Evolutionary conservation across 1,140 invertebrate genomes (phyloP).

Genomic region (Palaemon carinicauda): DNA sequence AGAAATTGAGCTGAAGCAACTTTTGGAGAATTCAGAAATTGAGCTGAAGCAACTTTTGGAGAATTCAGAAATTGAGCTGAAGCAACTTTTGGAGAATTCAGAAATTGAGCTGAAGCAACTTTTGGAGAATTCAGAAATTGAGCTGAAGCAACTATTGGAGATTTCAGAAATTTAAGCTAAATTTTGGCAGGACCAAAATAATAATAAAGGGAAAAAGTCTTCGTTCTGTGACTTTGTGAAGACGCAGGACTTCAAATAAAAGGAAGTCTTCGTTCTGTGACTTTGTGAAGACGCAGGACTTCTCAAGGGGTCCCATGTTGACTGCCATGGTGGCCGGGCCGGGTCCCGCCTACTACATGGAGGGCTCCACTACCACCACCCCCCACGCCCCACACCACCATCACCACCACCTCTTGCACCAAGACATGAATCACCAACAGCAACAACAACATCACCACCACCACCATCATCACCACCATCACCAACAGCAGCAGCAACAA

Average conservation of each 20-base stretch:
- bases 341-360: slow-evolving; percentile 40
- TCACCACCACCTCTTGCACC: not conserved
- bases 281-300: not conserved
- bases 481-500: slow-evolving; percentile 15
- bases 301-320: slow-evolving; percentile 34
- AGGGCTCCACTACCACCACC: slow-evolving; percentile 29
- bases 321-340: slow-evolving; percentile 44
- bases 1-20: no score
- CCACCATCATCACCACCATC: not conserved
- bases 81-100: no score
- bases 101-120: no score
- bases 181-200: no score
- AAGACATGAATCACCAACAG: no score
- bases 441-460: no score
- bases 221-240: not conserved
- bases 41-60: no score
- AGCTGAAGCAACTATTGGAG: no score
- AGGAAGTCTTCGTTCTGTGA: not conserved
- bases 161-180: no score
- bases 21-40: no score
- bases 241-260: not conserved
- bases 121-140: no score
- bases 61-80: no score
- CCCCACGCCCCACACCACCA: not conserved
- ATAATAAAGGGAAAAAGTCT: not conserved